These are phyloP conservation scores for Cryptus armator DNA, from an alignment of 2,888 invertebrate genomes.

Conservation along the genomic window DNA sequence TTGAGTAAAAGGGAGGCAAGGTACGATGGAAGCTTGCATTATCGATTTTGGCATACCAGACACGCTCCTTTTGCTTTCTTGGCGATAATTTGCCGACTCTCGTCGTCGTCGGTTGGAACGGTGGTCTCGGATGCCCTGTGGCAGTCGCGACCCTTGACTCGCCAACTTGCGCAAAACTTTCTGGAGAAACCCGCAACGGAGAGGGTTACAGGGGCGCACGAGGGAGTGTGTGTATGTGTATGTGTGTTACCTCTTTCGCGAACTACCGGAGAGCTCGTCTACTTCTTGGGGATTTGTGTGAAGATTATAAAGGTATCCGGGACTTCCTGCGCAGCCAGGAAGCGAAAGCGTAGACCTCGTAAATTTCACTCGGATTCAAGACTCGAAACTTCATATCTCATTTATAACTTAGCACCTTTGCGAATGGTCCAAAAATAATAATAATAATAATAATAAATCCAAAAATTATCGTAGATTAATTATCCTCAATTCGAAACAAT, in stretches of 20 bases:
- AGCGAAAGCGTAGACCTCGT: conserved; percentile 49
- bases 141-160: conserved; percentile 69
- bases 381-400: conserved; percentile 56
- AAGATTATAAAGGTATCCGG: conserved; percentile 64
- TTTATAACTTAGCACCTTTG: conserved; percentile 39
- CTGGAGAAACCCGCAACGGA: conserved; percentile 48
- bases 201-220: neutral
- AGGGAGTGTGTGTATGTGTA: neutral
- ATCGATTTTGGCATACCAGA: conserved; percentile 83
- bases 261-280: conserved; percentile 34
- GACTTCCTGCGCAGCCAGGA: conserved; percentile 54
- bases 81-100: conserved; percentile 81
- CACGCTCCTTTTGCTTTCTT: conserved; percentile 82
- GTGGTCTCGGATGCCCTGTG: conserved; percentile 56
- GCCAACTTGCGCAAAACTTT: conserved; percentile 68
- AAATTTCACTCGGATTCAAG: conserved; percentile 58
- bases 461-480: conserved; percentile 18
- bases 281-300: conserved; percentile 57
- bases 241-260: conserved; percentile 38
- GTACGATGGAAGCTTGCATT: conserved; percentile 70
- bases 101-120: conserved; percentile 49
- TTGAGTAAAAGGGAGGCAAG: conserved; percentile 48
- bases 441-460: too few relatives aligned
- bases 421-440: conserved; percentile 46
- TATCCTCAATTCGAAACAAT: conserved; percentile 18